Conservation (phyloP, 2,113 vertebrate genomes). For the Guaruba guarouba region DNA sequence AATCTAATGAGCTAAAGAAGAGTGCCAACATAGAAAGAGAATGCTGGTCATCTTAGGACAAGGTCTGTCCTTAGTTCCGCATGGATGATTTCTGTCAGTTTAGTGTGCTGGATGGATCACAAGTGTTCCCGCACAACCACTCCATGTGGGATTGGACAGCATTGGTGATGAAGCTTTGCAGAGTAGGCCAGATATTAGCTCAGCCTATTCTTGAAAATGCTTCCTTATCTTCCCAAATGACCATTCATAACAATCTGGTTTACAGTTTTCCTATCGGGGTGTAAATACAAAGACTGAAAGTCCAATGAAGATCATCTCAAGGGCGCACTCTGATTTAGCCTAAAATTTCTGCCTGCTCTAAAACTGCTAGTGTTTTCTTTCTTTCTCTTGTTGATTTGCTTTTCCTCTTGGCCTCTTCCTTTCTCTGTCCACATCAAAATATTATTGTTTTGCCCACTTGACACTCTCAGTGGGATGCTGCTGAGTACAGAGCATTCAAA, state of each 20-base stretch:
- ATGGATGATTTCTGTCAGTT: background rate
- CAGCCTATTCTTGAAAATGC: background rate
- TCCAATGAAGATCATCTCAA: background rate
- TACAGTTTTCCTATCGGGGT: background rate
- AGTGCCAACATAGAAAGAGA: background rate
- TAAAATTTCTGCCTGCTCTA: background rate
- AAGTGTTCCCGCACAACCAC: background rate
- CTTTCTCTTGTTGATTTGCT: background rate
- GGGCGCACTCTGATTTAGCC: background rate
- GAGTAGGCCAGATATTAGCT: background rate
- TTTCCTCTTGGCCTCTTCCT: background rate
- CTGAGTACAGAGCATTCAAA: background rate
- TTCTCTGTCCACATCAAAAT: conserved; percentile 42
- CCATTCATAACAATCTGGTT: background rate
- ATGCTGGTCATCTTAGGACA: background rate
- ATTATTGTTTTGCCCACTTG: conserved; percentile 60
- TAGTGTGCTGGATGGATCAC: background rate
- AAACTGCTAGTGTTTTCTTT: background rate
- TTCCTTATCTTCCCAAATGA: background rate
- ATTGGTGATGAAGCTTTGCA: background rate
- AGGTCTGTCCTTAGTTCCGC: background rate
- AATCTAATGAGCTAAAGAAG: background rate
- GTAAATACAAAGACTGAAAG: background rate
- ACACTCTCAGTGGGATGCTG: conserved; percentile 48
- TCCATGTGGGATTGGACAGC: background rate